Evolutionary conservation across 2,797 vertebrate species (phyloP), one percentile per base, ranked within the genome.

Genomic region (Enteromius anoplus): DNA sequence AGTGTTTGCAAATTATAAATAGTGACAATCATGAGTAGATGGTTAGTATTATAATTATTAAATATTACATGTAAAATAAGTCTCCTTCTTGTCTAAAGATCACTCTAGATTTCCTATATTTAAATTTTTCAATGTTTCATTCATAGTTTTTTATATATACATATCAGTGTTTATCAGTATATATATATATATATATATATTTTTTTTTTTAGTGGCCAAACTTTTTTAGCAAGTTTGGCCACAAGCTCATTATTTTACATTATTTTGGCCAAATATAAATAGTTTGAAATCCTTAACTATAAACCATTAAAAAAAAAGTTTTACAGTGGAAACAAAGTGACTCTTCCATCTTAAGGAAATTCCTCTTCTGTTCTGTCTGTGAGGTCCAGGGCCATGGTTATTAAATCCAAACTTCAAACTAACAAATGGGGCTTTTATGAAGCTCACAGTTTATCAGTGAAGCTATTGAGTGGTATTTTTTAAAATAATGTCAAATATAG

Each of bases 381-480:
- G 75, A 78, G 81, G 75, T 85, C 58, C 75, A 64, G 19, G 37
- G 15, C 62, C 23, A 42, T 34, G 11, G 75, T 26, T 79, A 75
- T 85, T 65, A 47, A 47, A 64, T 80, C 11, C 42, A 64, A 68
- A 79, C 68, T 29, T 34, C 58, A 73, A 42, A 66, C 60, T 82
- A 79, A 79, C 23, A 51, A 80, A 53, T 15, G 6, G 26, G 58
- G 42, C 71, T 83, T 75, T 75, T 76, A 76, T 75, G 37, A 40
- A 64, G 45, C 71, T 70, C 26, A 70, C 32, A 45, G 77, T 83
- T 83, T 83, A 83, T 75, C 77, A 76, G 40, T 62, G 2, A 49
- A 80, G 80, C 40, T 51, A 64, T 15, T 40, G 8, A 58, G 64
- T 29, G 29, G 47, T 55, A 71, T 76, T 77, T 80, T 21, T 49